A percentile compares a stretch with the other conserved stretches of the same genome.
These are phyloP conservation scores for Dinomys branickii DNA, from an alignment of 2,113 vertebrate genomes.

Conservation along the genomic window DNA sequence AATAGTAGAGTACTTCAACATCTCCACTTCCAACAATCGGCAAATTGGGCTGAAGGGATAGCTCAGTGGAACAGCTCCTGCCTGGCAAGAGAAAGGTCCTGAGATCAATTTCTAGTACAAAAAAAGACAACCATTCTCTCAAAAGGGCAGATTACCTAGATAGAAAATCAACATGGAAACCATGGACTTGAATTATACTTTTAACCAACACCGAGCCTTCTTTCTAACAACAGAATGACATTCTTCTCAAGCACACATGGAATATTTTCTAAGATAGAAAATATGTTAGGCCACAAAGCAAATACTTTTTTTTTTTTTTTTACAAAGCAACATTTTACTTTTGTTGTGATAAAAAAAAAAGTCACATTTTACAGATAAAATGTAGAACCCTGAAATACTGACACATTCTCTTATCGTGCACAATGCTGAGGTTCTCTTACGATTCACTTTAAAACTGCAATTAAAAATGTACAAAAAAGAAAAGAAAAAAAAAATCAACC, in stretches of 20 bases:
- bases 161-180: background rate
- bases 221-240: background rate
- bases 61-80: too few relatives aligned
- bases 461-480: slow-evolving; percentile 93
- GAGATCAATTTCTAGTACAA: too few relatives aligned
- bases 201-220: background rate
- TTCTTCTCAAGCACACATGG: background rate
- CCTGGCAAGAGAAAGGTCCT: too few relatives aligned
- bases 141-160: background rate
- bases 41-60: background rate
- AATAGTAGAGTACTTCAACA: background rate
- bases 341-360: slow-evolving; percentile 91
- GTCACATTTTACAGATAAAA: slow-evolving; percentile 95
- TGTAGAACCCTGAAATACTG: slow-evolving; percentile 94
- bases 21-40: background rate
- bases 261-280: background rate
- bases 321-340: slow-evolving; percentile 93
- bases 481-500: slow-evolving; percentile 89
- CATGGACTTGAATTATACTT: background rate
- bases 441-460: slow-evolving; percentile 94
- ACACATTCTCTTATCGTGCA: slow-evolving; percentile 94
- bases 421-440: slow-evolving; percentile 93
- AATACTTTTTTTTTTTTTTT: too few relatives aligned
- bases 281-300: background rate
- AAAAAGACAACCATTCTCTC: too few relatives aligned